A percentile compares a stretch with the other conserved stretches of the same genome.
These are phyloP conservation scores for Vannuccia rotundouncinata DNA, from an alignment of 2,888 invertebrate species.

Conservation along the genomic window DNA sequence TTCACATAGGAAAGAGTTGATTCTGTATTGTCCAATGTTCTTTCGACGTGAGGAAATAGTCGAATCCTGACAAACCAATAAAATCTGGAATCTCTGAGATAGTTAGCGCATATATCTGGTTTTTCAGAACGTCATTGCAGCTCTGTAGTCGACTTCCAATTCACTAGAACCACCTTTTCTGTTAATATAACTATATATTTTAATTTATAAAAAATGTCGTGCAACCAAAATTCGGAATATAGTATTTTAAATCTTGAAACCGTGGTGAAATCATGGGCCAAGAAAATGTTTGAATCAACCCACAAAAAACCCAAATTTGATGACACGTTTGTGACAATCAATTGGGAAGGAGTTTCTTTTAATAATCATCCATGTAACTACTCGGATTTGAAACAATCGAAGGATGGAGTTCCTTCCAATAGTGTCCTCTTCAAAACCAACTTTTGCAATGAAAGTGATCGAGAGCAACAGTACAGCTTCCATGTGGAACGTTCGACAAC, in stretches of 20 bases:
- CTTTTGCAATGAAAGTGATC: constrained; percentile 51
- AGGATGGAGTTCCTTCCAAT: constrained; percentile 35
- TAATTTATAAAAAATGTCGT: too few species aligned
- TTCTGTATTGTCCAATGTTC: too few species aligned
- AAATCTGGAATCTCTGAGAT: too few species aligned
- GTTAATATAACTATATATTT: too few species aligned
- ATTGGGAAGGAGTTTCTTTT: neutral
- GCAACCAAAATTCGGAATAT: neutral
- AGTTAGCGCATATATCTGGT: too few species aligned
- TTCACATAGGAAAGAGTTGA: too few species aligned
- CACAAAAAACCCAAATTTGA: neutral
- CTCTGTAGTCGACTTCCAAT: too few species aligned
- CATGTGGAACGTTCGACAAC: constrained; percentile 50
- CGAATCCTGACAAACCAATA: too few species aligned
- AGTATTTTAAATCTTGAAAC: neutral
- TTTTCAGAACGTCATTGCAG: too few species aligned
- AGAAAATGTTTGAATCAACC: neutral
- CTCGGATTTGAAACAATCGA: neutral
- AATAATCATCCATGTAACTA: neutral
- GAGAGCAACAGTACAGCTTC: constrained; percentile 51
- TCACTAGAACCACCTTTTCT: too few species aligned
- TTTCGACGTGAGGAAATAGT: too few species aligned
- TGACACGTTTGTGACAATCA: neutral
- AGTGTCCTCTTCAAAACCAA: constrained; percentile 49
- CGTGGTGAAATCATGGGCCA: neutral